phyloP scores from a whole-genome alignment of 1,140 invertebrate genomes.

The Panagrolaimus sp. region DNA sequence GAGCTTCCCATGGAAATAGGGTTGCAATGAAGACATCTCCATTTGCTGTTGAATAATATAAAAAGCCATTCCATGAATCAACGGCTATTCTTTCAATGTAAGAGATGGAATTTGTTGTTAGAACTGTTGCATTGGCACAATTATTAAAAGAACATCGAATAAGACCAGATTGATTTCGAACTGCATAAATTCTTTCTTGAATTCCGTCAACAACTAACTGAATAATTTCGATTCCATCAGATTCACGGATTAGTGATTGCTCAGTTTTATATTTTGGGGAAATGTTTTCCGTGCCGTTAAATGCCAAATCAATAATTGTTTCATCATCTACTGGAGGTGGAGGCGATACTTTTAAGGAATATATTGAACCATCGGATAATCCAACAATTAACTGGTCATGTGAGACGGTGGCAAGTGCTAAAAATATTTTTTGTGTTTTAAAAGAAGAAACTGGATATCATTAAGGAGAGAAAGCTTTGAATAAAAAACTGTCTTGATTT shows the following conservation, averaged over 20 bases:
- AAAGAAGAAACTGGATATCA: no score
- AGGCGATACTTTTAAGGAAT: constrained; percentile 15
- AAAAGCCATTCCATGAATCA: constrained; percentile 40
- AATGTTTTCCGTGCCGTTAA: constrained; percentile 3
- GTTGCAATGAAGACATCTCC: constrained; percentile 43
- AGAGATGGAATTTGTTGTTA: constrained; percentile 24
- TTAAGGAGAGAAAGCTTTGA: no score
- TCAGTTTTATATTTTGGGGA: background rate
- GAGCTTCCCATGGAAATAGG: constrained; percentile 37
- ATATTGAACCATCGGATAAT: constrained; percentile 38
- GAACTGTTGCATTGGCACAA: constrained; percentile 21
- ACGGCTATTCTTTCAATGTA: constrained; percentile 35
- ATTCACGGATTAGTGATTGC: constrained; percentile 15
- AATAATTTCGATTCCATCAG: constrained; percentile 36
- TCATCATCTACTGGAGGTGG: background rate
- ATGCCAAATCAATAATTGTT: background rate
- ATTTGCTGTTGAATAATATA: constrained; percentile 36
- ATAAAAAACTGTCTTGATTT: background rate
- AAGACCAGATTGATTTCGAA: constrained; percentile 35
- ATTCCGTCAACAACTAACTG: constrained; percentile 33
- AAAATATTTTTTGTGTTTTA: no score
- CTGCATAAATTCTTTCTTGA: constrained; percentile 33
- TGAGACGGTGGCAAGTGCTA: background rate
- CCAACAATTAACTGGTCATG: constrained; percentile 28
- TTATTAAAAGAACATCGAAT: constrained; percentile 32